Percentiles rank a stretch among this genome's conserved stretches.
Evolutionary conservation across 2,797 vertebrate species (phyloP).

Genomic region (Galagoides demidoff): DNA sequence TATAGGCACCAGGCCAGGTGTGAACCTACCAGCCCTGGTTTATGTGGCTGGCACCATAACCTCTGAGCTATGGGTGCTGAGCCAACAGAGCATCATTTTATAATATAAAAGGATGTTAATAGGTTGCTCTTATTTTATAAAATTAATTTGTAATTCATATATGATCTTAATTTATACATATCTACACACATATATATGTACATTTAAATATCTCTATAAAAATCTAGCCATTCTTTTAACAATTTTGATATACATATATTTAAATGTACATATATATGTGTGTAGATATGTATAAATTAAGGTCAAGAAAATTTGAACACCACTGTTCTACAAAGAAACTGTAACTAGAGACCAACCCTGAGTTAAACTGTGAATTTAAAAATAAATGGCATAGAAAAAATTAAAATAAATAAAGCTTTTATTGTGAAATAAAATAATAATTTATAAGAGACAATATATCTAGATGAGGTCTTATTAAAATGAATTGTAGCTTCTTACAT

Average conservation of each 20-base stretch:
- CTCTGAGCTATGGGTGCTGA: too few relatives aligned
- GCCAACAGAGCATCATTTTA: background rate
- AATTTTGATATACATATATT: too few relatives aligned
- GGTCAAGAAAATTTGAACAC: background rate
- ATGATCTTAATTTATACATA: too few relatives aligned
- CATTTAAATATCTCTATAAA: too few relatives aligned
- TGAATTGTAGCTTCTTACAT: background rate
- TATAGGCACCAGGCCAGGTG: too few relatives aligned
- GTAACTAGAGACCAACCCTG: background rate
- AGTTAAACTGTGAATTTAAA: background rate
- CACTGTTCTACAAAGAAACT: background rate
- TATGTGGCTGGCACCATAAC: too few relatives aligned
- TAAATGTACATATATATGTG: too few relatives aligned
- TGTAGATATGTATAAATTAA: too few relatives aligned
- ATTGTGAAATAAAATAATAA: background rate
- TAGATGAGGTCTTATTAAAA: background rate
- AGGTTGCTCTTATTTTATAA: constrained; percentile 16
- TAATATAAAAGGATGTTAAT: background rate
- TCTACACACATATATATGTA: too few relatives aligned
- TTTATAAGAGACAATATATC: background rate
- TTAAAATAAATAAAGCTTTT: background rate
- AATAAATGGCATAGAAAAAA: background rate
- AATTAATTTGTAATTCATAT: constrained; percentile 3
- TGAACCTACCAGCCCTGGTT: too few relatives aligned
- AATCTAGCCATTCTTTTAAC: too few relatives aligned